A percentile compares a stretch with the other conserved stretches of the same genome.
Conservation (phyloP, 2,113 vertebrate species). For the Myxocyprinus asiaticus region DNA sequence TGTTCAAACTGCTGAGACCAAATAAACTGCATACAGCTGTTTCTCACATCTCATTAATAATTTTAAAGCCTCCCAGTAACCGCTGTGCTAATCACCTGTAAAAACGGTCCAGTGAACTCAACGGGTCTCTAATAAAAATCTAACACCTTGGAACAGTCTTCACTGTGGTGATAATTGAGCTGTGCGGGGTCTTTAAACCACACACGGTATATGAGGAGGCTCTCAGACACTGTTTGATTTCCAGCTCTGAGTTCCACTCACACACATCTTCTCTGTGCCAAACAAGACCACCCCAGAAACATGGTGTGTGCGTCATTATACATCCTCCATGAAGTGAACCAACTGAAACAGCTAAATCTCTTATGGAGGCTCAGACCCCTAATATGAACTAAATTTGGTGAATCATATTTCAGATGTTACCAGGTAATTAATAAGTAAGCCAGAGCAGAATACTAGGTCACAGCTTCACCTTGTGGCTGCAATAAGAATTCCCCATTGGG, state of each 20-base stretch:
- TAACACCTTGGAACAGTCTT: constrained; percentile 33
- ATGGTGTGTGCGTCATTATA: background rate
- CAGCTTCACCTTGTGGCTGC: constrained; percentile 45
- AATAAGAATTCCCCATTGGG: background rate
- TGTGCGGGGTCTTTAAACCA: background rate
- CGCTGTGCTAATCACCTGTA: constrained; percentile 36
- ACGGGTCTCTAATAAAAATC: constrained; percentile 30
- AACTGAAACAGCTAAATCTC: background rate
- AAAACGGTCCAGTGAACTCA: constrained; percentile 33
- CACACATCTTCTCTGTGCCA: background rate
- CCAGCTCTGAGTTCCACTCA: background rate
- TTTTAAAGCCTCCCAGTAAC: constrained; percentile 30
- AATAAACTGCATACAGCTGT: constrained; percentile 48
- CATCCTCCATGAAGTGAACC: background rate
- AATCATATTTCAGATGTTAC: too few relatives aligned
- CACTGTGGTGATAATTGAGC: constrained; percentile 7
- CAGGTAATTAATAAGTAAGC: too few relatives aligned
- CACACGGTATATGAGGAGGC: background rate
- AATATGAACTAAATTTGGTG: background rate
- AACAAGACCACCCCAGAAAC: constrained; percentile 19
- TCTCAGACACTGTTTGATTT: background rate
- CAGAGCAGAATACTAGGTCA: background rate
- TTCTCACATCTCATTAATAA: constrained; percentile 40
- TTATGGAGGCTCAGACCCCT: background rate
- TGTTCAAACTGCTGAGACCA: background rate